phyloP scores from a whole-genome alignment of 2,888 invertebrate species.

The Cartodere bifasciata region DNA sequence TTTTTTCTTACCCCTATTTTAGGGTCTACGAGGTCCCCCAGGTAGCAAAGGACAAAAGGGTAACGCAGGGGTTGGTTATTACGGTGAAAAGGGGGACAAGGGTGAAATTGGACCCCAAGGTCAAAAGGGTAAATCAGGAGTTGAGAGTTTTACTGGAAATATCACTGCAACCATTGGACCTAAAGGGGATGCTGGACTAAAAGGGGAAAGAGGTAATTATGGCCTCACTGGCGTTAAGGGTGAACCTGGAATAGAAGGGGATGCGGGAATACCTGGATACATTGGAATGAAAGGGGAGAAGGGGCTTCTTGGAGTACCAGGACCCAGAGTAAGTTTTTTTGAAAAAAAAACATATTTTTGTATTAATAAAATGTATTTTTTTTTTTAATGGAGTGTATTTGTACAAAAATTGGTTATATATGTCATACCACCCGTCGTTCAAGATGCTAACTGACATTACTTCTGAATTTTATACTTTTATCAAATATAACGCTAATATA shows the following conservation, averaged over 20 bases:
- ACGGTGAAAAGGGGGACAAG: slow-evolving; percentile 47
- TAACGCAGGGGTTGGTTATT: slow-evolving; percentile 43
- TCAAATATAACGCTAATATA: too few species aligned
- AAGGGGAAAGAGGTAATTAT: slow-evolving; percentile 47
- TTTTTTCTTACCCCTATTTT: too few species aligned
- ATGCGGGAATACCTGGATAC: slow-evolving; percentile 52
- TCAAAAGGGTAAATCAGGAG: slow-evolving; percentile 41
- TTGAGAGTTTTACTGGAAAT: slow-evolving; percentile 17
- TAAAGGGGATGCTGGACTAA: slow-evolving; percentile 43
- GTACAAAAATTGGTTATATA: too few species aligned
- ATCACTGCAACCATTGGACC: slow-evolving; percentile 30
- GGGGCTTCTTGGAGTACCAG: slow-evolving; percentile 71
- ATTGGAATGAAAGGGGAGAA: slow-evolving; percentile 74
- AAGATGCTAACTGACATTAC: too few species aligned
- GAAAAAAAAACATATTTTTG: too few species aligned
- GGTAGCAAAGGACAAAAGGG: slow-evolving; percentile 61
- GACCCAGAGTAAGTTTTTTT: slow-evolving; percentile 54
- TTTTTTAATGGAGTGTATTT: too few species aligned
- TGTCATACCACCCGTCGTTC: too few species aligned
- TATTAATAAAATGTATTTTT: too few species aligned
- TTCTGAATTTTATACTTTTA: too few species aligned
- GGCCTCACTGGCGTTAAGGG: slow-evolving; percentile 57
- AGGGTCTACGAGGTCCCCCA: slow-evolving; percentile 56
- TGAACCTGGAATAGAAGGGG: slow-evolving; percentile 56
- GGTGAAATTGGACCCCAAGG: slow-evolving; percentile 48